Percentiles rank a stretch among this genome's conserved stretches.
Conservation (phyloP, 2,797 vertebrate species). For the Danio tinwini region DNA sequence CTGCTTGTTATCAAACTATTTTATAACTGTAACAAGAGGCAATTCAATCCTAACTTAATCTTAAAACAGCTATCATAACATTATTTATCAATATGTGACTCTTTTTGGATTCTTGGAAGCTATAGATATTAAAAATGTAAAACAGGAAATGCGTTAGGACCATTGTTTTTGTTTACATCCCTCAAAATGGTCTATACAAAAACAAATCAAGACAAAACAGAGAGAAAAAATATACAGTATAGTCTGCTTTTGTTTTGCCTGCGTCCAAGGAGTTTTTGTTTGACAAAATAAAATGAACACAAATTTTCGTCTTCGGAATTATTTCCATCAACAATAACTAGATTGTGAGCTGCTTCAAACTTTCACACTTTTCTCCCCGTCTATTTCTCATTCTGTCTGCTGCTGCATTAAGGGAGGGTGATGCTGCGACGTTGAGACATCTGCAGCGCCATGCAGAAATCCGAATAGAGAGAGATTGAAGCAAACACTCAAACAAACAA, state of each 20-base stretch:
- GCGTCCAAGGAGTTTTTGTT: not conserved
- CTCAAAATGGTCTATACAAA: no score
- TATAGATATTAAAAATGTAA: no score
- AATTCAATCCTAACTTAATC: no score
- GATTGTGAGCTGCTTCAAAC: not conserved
- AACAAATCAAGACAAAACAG: not conserved
- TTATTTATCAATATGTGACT: no score
- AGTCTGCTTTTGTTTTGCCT: not conserved
- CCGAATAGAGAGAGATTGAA: slow-evolving; percentile 12
- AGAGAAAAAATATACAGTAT: no score
- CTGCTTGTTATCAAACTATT: no score
- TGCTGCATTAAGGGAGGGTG: slow-evolving; percentile 39
- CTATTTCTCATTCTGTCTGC: slow-evolving; percentile 8
- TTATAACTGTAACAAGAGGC: no score
- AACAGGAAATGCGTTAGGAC: no score
- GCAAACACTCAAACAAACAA: not conserved
- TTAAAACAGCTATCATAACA: no score
- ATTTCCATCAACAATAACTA: not conserved
- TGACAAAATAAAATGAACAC: not conserved
- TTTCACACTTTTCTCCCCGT: not conserved
- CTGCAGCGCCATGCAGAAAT: slow-evolving; percentile 44
- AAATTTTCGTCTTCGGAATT: not conserved
- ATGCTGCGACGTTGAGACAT: slow-evolving; percentile 41
- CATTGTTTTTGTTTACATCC: no score
- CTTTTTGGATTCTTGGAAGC: no score